These are phyloP conservation scores for Trichonephila inaurata DNA, from an alignment of 1,140 invertebrate species.

Conservation along the genomic window DNA sequence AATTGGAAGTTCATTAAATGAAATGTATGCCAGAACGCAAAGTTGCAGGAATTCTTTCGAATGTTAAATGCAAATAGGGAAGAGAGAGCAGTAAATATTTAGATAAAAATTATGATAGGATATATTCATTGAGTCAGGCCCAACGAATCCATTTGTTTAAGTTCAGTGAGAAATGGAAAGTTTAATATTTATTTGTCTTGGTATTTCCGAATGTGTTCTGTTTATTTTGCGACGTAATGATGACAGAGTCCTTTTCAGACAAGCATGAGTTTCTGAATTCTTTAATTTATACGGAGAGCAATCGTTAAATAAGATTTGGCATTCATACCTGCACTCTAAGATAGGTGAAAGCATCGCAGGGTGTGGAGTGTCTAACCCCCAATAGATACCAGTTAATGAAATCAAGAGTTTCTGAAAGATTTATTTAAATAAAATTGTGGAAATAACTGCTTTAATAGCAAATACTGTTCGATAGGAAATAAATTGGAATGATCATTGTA, in stretches of 20 bases:
- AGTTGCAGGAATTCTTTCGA: background rate
- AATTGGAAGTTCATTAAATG: no score
- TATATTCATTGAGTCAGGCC: background rate
- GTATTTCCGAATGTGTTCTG: background rate
- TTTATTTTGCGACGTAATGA: background rate
- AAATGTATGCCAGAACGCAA: background rate
- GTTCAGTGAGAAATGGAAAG: constrained; percentile 6
- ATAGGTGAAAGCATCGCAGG: background rate
- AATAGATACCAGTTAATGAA: background rate
- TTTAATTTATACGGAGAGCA: background rate
- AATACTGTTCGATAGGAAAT: no score
- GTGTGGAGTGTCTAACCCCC: background rate
- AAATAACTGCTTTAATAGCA: no score
- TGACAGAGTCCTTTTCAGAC: background rate
- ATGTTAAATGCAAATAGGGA: background rate
- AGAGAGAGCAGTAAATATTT: background rate
- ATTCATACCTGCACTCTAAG: background rate
- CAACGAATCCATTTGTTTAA: background rate
- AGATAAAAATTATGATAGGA: constrained; percentile 9
- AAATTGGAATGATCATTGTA: no score
- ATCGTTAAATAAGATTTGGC: background rate
- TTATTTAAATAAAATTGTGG: no score
- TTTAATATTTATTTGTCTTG: background rate
- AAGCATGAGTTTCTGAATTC: background rate
- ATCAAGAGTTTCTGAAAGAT: background rate